A percentile compares a stretch with the other conserved stretches of the same genome.
Evolutionary conservation across 35 echinoderm and acorn worm species (phyloP).

Genomic region (Heliocidaris erythrogramma): DNA sequence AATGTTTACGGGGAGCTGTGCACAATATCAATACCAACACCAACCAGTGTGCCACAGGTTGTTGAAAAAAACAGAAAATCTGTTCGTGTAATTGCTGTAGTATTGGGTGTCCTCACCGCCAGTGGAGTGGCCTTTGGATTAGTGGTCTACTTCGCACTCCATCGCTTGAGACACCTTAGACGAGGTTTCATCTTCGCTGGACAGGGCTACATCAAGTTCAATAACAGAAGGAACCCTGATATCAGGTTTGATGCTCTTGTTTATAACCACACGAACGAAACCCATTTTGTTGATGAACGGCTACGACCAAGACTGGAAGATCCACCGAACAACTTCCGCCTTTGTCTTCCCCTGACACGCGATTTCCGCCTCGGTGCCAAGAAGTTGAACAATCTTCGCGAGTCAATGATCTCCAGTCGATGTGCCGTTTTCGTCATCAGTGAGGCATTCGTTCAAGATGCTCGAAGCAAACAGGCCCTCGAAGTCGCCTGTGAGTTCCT

Average conservation of each 20-base stretch:
- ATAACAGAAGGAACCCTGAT: background rate
- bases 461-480: constrained; percentile 13
- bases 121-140: background rate
- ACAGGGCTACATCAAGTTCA: background rate
- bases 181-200: constrained; percentile 34
- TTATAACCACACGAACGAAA: background rate
- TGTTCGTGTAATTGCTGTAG: background rate
- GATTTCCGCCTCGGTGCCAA: constrained; percentile 38
- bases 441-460: constrained; percentile 24
- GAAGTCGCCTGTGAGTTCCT: constrained; percentile 43
- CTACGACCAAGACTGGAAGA: constrained; percentile 35
- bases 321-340: constrained; percentile 21
- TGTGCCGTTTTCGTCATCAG: constrained; percentile 41
- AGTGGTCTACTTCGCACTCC: background rate
- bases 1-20: background rate
- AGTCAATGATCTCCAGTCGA: constrained; percentile 24
- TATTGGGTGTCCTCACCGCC: background rate
- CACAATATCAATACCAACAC: background rate
- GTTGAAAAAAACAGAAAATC: background rate
- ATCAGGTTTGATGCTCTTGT: constrained; percentile 21
- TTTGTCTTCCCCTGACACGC: constrained; percentile 13
- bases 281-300: constrained; percentile 1
- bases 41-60: background rate
- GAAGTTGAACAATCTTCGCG: constrained; percentile 33
- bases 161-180: background rate